Evolutionary conservation across 2,113 vertebrate genomes (phyloP), one percentile per base, ranked within the genome.

Genomic region (Rhadina sibilatrix): DNA sequence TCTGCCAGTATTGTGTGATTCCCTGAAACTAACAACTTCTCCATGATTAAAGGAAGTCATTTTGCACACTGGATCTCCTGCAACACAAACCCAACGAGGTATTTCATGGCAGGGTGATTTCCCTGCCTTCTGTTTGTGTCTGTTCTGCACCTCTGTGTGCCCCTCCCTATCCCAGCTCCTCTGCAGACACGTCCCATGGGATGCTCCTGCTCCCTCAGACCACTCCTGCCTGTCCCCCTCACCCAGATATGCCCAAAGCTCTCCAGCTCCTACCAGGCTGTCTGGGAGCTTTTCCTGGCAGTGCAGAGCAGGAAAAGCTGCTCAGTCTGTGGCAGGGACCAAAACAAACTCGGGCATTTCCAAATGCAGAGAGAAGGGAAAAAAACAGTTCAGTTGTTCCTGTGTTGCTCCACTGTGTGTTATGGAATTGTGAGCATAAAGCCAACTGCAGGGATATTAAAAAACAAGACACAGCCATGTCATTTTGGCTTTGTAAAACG

Each of bases 1-100:
- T 6, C 46, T 47, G 37, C n/a, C 3, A 1, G 0, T 1, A 14
- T 0, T 0, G 6, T 49, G 12, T 5, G 12, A 65, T 10, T 40
- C 64, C 68, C 59, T 38, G 31, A 56, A 59, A 76, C 15, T 1
- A 20, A 0, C 9, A 38, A 8, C 5, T 77, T 72, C 60, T 9
- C 54, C 3, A 1, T 2, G 15, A 25, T 14, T 61, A 53, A 76
- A 61, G 21, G 31, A 37, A 56, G 27, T 2, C 0, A 47, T 47
- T 96, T 66, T 79, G 56, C 27, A 42, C 46, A 6, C 0, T 22
- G 4, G 10, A 12, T 19, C 75, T 61, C 60, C 81, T 70, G 77
- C 72, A 80, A 52, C 22, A 50, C 10, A 49, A 16, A 49, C 12
- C 21, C 22, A 24, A 52, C 9, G 5, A 17, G 30, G 17, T 9